Evolutionary conservation across 2,888 invertebrate genomes (phyloP).

Genomic region (Diplazon laetatorius): DNA sequence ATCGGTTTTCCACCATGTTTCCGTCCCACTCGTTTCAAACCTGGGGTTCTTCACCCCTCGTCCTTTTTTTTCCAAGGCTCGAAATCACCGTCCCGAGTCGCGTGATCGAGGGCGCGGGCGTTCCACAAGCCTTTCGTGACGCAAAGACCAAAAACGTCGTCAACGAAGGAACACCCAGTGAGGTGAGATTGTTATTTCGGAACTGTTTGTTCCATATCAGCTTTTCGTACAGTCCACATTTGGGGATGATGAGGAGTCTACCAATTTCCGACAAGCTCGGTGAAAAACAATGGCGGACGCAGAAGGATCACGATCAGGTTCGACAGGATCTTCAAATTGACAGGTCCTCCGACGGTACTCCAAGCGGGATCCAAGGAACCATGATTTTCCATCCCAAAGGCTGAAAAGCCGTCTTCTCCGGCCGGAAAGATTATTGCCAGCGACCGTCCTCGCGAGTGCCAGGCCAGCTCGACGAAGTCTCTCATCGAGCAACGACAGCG

Average conservation of each 20-base stretch:
- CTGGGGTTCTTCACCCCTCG: slow-evolving; percentile 41
- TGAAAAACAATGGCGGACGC: slow-evolving; percentile 16
- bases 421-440: slow-evolving; percentile 71
- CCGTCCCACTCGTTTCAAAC: slow-evolving; percentile 41
- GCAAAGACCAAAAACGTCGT: slow-evolving; percentile 38
- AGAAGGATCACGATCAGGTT: slow-evolving; percentile 60
- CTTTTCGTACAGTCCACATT: slow-evolving; percentile 34
- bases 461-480: slow-evolving; percentile 26
- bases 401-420: slow-evolving; percentile 55
- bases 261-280: neutral
- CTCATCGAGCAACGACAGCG: slow-evolving; percentile 66
- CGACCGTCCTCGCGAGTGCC: slow-evolving; percentile 68
- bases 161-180: slow-evolving; percentile 18
- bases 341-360: slow-evolving; percentile 1
- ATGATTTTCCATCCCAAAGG: slow-evolving; percentile 65
- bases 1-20: slow-evolving; percentile 39
- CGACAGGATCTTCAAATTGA: slow-evolving; percentile 35
- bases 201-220: slow-evolving; percentile 72
- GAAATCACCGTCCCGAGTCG: slow-evolving; percentile 79
- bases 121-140: slow-evolving; percentile 63
- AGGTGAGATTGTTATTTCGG: slow-evolving; percentile 63
- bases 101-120: slow-evolving; percentile 70
- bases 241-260: neutral
- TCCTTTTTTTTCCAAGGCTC: slow-evolving; percentile 69
- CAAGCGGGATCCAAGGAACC: slow-evolving; percentile 38